Percentiles rank a stretch among this genome's conserved stretches.
Evolutionary conservation across 2,113 vertebrate genomes (phyloP).

Genomic region (Aythya baeri): DNA sequence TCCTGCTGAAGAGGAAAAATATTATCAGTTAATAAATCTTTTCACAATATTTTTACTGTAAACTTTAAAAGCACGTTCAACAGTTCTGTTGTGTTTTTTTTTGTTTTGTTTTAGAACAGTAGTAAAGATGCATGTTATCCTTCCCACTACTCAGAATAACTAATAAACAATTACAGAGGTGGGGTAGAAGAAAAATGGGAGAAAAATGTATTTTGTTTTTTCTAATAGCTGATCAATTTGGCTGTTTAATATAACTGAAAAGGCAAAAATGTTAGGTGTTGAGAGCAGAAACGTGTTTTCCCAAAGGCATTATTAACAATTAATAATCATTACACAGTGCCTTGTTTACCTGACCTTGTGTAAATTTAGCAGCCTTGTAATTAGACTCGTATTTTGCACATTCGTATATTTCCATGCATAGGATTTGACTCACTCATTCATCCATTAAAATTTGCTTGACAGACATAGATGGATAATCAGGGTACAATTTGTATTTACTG

Average conservation of each 20-base stretch:
- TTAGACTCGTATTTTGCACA: conserved; percentile 87
- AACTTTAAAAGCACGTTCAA: background rate
- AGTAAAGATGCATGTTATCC: conserved; percentile 42
- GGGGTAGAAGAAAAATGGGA: background rate
- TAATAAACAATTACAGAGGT: conserved; percentile 53
- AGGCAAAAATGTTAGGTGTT: conserved; percentile 75
- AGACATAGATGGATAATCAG: conserved; percentile 85
- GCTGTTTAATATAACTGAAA: conserved; percentile 64
- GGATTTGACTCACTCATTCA: conserved; percentile 84
- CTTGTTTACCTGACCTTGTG: conserved; percentile 88
- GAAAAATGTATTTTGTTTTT: conserved; percentile 34
- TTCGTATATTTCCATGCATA: conserved; percentile 81
- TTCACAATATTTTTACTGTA: background rate
- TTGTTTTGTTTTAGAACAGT: background rate
- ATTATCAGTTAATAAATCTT: background rate
- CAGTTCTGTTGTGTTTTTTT: background rate
- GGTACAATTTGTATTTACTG: conserved; percentile 86
- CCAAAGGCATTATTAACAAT: conserved; percentile 89
- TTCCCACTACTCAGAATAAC: conserved; percentile 45
- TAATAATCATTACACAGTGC: conserved; percentile 87
- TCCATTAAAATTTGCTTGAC: conserved; percentile 86
- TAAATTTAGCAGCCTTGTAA: conserved; percentile 86
- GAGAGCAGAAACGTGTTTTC: conserved; percentile 76
- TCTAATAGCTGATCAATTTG: conserved; percentile 57
- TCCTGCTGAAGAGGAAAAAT: background rate